Evolutionary conservation across 2,888 invertebrate genomes (phyloP).

Genomic region (Ganaspis brasiliensis): DNA sequence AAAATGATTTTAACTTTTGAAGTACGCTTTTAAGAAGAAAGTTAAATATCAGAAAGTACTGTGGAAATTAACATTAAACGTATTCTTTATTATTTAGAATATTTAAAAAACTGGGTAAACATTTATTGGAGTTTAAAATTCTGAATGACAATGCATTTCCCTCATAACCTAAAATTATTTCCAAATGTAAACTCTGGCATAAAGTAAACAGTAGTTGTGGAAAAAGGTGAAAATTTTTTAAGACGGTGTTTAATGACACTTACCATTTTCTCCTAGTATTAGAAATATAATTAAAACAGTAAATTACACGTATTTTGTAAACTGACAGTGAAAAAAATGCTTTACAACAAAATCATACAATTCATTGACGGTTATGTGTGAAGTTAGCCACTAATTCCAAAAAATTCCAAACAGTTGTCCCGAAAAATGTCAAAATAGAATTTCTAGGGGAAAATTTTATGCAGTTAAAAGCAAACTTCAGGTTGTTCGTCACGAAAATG

Average conservation of each 20-base stretch:
- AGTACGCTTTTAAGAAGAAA: not conserved
- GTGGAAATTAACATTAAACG: not conserved
- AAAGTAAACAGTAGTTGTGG: not conserved
- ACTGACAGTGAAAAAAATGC: constrained; percentile 39
- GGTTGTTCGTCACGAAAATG: too few relatives aligned
- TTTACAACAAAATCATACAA: constrained; percentile 16
- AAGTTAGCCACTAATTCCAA: too few relatives aligned
- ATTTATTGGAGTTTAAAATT: constrained; percentile 42
- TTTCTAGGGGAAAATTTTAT: too few relatives aligned
- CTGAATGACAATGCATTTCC: constrained; percentile 67
- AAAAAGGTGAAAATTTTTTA: not conserved
- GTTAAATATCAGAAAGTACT: not conserved
- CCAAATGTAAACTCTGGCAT: not conserved
- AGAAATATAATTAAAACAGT: not conserved
- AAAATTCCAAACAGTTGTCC: too few relatives aligned
- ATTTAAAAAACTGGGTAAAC: not conserved
- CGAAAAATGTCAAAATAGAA: too few relatives aligned
- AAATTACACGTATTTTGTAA: constrained; percentile 16
- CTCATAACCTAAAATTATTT: constrained; percentile 59
- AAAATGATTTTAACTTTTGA: not conserved
- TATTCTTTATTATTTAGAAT: not conserved
- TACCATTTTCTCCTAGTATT: constrained; percentile 29
- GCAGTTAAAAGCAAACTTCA: too few relatives aligned
- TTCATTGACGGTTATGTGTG: too few relatives aligned
- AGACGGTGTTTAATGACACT: not conserved